Percentiles rank a stretch among this genome's conserved stretches.
Evolutionary conservation across 2,797 vertebrate genomes (phyloP).

Genomic region (Hemitrygon akajei): DNA sequence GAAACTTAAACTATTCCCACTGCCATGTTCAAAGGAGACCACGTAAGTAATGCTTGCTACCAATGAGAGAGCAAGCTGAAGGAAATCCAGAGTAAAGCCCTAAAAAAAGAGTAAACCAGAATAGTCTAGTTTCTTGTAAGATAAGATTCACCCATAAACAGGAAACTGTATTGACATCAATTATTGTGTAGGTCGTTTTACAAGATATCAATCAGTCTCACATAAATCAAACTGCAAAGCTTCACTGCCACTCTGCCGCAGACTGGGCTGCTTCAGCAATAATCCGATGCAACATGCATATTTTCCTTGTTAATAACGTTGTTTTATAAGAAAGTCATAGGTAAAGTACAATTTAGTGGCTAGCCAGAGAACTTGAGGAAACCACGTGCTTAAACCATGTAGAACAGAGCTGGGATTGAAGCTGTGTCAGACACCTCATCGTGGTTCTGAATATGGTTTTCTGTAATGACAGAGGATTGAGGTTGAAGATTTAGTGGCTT

Average conservation of each 20-base stretch:
- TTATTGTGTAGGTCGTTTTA: background rate
- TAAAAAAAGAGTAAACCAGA: background rate
- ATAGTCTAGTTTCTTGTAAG: background rate
- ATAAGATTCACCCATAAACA: slow-evolving; percentile 19
- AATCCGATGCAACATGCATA: background rate
- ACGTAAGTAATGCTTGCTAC: background rate
- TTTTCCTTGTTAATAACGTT: background rate
- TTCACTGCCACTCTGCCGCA: slow-evolving; percentile 24
- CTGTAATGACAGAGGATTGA: slow-evolving; percentile 53
- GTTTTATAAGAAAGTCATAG: background rate
- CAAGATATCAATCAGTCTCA: slow-evolving; percentile 7
- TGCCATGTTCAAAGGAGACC: background rate
- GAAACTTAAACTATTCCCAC: background rate
- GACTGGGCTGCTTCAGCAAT: background rate
- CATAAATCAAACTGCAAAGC: background rate
- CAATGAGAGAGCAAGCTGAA: background rate
- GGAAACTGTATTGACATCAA: background rate
- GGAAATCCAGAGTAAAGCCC: background rate
- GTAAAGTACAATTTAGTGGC: slow-evolving; percentile 10
- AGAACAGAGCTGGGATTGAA: slow-evolving; percentile 24
- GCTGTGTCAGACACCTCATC: slow-evolving; percentile 25
- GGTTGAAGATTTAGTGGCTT: slow-evolving; percentile 58
- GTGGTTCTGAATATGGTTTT: slow-evolving; percentile 42
- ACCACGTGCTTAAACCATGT: slow-evolving; percentile 30
- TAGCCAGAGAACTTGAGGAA: slow-evolving; percentile 21